These are phyloP conservation scores for Eretmocerus hayati DNA, from an alignment of 2,888 invertebrate genomes.

Conservation along the genomic window DNA sequence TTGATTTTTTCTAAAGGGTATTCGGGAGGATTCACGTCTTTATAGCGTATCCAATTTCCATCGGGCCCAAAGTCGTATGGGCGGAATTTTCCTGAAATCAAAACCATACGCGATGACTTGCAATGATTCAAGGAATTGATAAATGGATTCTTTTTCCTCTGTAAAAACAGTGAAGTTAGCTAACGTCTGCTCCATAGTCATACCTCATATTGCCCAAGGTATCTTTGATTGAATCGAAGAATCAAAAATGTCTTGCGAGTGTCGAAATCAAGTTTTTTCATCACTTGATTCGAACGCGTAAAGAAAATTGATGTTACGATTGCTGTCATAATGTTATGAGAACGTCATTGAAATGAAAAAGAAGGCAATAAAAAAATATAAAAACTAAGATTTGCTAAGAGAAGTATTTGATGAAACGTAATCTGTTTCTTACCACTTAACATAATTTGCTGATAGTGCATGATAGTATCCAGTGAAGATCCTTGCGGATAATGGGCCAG, in stretches of 20 bases:
- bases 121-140: neutral
- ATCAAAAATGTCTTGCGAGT: too few relatives aligned
- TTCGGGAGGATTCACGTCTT: constrained; percentile 40
- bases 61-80: constrained; percentile 29
- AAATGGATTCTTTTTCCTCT: neutral
- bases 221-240: neutral
- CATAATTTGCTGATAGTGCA: constrained; percentile 36
- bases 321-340: too few relatives aligned
- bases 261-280: too few relatives aligned
- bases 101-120: neutral
- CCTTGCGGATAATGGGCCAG: constrained; percentile 36
- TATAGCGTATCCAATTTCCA: constrained; percentile 27
- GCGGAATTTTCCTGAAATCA: constrained; percentile 27
- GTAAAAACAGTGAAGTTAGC: too few relatives aligned
- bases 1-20: constrained; percentile 48
- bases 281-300: too few relatives aligned
- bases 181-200: too few relatives aligned
- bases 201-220: too few relatives aligned
- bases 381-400: too few relatives aligned
- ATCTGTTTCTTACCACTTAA: constrained; percentile 35
- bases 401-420: too few relatives aligned
- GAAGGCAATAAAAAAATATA: neutral
- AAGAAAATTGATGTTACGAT: too few relatives aligned
- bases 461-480: constrained; percentile 32
- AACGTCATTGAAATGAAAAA: neutral